A percentile compares a stretch with the other conserved stretches of the same genome.
These are phyloP conservation scores for Lutjanus argentimaculatus DNA, from an alignment of 2,797 vertebrate genomes.

Conservation along the genomic window DNA sequence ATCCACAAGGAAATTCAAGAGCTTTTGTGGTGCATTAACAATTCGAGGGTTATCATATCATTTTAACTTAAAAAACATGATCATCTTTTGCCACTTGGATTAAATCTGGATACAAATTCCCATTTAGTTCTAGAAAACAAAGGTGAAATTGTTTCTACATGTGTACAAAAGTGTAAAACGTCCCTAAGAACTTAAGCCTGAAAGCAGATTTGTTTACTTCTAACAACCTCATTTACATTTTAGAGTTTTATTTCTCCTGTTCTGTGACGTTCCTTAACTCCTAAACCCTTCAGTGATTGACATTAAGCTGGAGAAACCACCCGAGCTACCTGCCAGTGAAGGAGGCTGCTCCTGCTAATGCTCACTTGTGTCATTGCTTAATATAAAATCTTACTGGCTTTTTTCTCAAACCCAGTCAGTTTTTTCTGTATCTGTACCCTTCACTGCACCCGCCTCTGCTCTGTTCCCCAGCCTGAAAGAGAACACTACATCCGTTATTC, in stretches of 20 bases:
- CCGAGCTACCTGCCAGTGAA: constrained; percentile 94
- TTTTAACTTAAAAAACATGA: too few relatives aligned
- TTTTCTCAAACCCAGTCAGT: constrained; percentile 67
- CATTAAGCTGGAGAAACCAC: constrained; percentile 97
- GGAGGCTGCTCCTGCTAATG: constrained; percentile 97
- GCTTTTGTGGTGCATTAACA: neutral
- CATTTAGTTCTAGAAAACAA: constrained; percentile 2
- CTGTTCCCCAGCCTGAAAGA: constrained; percentile 57
- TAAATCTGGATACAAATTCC: neutral
- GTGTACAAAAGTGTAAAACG: neutral
- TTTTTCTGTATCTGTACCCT: constrained; percentile 55
- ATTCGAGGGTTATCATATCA: neutral
- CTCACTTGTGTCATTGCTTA: constrained; percentile 25
- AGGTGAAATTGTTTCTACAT: neutral
- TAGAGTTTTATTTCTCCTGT: neutral
- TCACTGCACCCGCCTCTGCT: constrained; percentile 79
- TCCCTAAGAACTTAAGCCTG: neutral
- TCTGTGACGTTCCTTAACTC: constrained; percentile 85
- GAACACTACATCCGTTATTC: constrained; percentile 79
- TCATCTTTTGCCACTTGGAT: too few relatives aligned
- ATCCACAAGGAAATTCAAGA: too few relatives aligned
- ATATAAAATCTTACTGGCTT: constrained; percentile 54
- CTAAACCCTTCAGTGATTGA: constrained; percentile 92
- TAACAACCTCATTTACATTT: neutral
- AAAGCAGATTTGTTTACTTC: neutral